A percentile compares a stretch with the other conserved stretches of the same genome.
phyloP scores from a whole-genome alignment of 2,113 vertebrate species.

The Mus spicilegus region DNA sequence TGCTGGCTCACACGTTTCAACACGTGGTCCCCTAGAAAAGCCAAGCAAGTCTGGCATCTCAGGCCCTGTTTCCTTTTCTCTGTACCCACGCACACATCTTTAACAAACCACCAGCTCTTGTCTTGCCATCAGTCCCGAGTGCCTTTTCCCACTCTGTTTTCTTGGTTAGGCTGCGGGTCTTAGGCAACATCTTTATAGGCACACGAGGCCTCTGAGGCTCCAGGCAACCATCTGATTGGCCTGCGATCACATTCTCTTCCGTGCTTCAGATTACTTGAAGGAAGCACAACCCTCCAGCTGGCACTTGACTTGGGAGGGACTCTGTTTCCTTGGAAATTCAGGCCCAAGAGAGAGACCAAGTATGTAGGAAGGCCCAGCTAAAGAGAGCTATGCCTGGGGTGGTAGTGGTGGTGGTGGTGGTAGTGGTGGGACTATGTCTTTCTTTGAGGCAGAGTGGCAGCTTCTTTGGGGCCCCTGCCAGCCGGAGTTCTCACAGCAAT shows the following conservation, averaged over 20 bases:
- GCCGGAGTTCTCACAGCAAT: conserved; percentile 64
- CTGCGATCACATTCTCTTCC: conserved; percentile 70
- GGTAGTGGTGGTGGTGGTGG: no score
- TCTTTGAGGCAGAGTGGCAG: conserved; percentile 76
- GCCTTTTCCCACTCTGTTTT: neutral
- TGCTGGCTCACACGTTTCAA: neutral
- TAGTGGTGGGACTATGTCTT: conserved; percentile 51
- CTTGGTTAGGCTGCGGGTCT: neutral
- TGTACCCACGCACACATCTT: neutral
- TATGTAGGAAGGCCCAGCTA: conserved; percentile 79
- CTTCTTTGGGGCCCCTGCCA: conserved; percentile 82
- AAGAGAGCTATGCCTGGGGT: conserved; percentile 76
- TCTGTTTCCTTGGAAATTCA: conserved; percentile 86
- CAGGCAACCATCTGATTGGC: conserved; percentile 60
- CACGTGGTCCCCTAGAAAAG: neutral
- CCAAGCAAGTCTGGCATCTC: neutral
- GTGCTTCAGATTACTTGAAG: conserved; percentile 78
- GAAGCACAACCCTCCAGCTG: conserved; percentile 72
- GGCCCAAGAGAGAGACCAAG: conserved; percentile 80
- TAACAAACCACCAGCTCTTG: neutral
- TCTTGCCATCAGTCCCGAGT: neutral
- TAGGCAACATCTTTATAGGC: conserved; percentile 56
- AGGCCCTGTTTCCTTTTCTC: neutral
- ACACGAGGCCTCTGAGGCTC: conserved; percentile 1
- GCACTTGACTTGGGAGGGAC: conserved; percentile 72